These are phyloP conservation scores for Zygogramma bicolorata DNA, from an alignment of 2,888 invertebrate species.

Conservation along the genomic window DNA sequence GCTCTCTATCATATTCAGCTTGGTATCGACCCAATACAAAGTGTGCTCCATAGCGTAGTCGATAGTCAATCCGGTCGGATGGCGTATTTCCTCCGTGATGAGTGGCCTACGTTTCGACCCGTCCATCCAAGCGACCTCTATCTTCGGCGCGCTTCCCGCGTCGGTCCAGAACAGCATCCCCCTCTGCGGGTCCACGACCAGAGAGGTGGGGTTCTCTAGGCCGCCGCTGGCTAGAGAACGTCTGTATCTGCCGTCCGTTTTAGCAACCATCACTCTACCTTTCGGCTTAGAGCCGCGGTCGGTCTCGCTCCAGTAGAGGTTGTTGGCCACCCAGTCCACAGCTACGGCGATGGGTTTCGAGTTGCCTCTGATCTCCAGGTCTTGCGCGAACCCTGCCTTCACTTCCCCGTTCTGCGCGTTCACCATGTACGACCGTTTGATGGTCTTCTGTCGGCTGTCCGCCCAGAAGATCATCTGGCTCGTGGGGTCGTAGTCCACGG, in stretches of 20 bases:
- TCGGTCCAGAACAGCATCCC: slow-evolving; percentile 96
- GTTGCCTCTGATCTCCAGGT: slow-evolving; percentile 85
- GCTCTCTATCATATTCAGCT: slow-evolving; percentile 89
- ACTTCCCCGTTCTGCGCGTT: slow-evolving; percentile 82
- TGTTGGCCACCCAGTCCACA: slow-evolving; percentile 94
- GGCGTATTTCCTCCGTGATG: slow-evolving; percentile 83
- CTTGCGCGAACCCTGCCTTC: slow-evolving; percentile 87
- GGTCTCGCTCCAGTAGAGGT: slow-evolving; percentile 94
- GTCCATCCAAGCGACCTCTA: slow-evolving; percentile 97
- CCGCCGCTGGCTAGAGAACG: slow-evolving; percentile 83
- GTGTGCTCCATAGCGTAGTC: slow-evolving; percentile 91
- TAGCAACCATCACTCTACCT: slow-evolving; percentile 88
- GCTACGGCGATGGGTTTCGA: slow-evolving; percentile 90
- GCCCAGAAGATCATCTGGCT: slow-evolving; percentile 95
- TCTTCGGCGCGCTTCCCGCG: slow-evolving; percentile 90
- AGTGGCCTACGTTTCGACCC: slow-evolving; percentile 88
- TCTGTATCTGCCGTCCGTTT: slow-evolving; percentile 90
- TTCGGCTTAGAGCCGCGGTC: slow-evolving; percentile 80
- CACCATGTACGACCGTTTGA: slow-evolving; percentile 92
- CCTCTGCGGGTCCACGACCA: slow-evolving; percentile 87
- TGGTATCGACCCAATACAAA: slow-evolving; percentile 96
- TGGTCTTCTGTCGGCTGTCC: slow-evolving; percentile 90
- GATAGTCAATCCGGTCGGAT: slow-evolving; percentile 90
- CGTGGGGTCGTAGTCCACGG: slow-evolving; percentile 89
- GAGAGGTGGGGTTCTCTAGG: slow-evolving; percentile 87